These are phyloP conservation scores for Micropterix aruncella DNA, from an alignment of 2,888 invertebrate genomes.

Conservation along the genomic window DNA sequence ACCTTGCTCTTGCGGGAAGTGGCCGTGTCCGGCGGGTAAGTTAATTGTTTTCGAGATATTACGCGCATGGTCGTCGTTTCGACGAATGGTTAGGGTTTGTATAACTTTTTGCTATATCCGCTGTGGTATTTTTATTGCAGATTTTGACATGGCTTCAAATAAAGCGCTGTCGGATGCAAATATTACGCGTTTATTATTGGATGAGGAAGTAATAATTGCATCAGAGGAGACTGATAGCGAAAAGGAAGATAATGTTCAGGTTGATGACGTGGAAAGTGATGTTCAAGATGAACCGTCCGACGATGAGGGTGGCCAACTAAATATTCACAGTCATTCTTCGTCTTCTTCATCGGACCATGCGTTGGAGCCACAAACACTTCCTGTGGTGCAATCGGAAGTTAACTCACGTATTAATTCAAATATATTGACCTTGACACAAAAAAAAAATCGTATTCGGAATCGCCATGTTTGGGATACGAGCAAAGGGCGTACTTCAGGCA, in stretches of 20 bases:
- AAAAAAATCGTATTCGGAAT: not conserved
- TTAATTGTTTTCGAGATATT: not conserved
- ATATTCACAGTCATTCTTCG: not conserved
- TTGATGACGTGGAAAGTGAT: conserved; percentile 3
- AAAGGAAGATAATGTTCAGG: conserved; percentile 1
- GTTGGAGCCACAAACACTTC: not conserved
- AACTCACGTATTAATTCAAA: not conserved
- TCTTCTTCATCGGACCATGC: not conserved
- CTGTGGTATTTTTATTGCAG: too few species aligned
- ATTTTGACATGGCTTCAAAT: too few species aligned
- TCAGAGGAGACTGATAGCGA: not conserved
- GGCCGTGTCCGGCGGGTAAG: not conserved
- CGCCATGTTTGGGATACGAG: not conserved
- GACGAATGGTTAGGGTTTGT: too few species aligned
- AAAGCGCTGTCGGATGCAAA: not conserved
- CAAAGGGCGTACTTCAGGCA: not conserved
- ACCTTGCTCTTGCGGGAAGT: too few species aligned
- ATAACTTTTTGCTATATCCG: too few species aligned
- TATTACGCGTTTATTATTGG: not conserved
- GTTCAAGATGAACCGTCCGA: conserved; percentile 1
- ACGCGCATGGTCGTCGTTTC: not conserved
- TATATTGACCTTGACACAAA: not conserved
- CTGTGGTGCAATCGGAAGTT: too few species aligned
- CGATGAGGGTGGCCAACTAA: conserved; percentile 2
- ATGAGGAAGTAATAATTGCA: not conserved